Base-by-base conservation (phyloP, 2,113 vertebrate species). In the Atractosteus spatula region DNA sequence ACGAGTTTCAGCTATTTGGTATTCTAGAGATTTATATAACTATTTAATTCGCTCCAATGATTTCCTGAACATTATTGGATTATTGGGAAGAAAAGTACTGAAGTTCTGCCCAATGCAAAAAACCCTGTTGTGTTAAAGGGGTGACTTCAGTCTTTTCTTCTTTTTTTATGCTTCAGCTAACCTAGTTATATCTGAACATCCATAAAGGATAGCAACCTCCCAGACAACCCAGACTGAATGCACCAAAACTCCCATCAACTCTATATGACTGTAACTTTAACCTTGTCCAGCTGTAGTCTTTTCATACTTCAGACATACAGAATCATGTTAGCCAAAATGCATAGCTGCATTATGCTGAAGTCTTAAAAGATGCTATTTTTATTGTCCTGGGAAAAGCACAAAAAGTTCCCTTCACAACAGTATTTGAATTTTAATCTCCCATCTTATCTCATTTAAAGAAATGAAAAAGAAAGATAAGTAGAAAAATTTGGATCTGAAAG, bases 331-430 rank as follows among this genome's bases (percentile, higher is more conserved):
- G 5, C 3, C 8, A 11, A 68, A 47, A 12, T 41, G 8, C 42
- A 55, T 3, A 14, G 47, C 66, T 55, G 45, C 43, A 41, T 47
- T 68, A 68, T 68, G 42, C 41, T 10, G 7, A 17, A 47, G 12
- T 29, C 45, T 47, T 54, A 45, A 14, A 8, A 66, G 66, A 54
- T 7, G 66, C 47, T 44, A 45, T 68, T 54, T 55, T 68, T 68
- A 68, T 54, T 55, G 51, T 17, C n/a, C 29, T 29, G 11, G 10
- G 51, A 8, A 55, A 3, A 16, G 55, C n/a, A 43, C 64, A 68
- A 68, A 7, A 45, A 4, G 17, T 29, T 55, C 29, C 47, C 44
- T 17, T 68, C 41, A 68, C 66, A 17, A 47, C 12, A 51, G 17
- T 8, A 54, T 3, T 5, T 55, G 66, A 51, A 29, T 43, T 45